Conservation (phyloP, 2,797 vertebrate genomes). For the Atherinosoma microstoma region DNA sequence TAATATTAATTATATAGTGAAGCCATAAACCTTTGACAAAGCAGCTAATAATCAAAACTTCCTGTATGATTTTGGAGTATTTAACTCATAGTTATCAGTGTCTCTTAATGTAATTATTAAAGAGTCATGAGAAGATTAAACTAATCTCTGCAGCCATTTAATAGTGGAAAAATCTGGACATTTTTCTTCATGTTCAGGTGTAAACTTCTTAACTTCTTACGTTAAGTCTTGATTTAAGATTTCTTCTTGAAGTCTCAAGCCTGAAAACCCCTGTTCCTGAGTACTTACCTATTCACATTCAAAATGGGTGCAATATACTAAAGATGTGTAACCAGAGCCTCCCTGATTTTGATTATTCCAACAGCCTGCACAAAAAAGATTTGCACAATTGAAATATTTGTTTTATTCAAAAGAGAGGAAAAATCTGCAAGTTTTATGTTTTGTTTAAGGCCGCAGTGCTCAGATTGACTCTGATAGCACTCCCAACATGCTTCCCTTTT, state of each 20-base stretch:
- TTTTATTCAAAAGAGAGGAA: not conserved
- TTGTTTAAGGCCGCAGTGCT: slow-evolving; percentile 12
- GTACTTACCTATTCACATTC: not conserved
- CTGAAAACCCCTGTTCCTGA: not conserved
- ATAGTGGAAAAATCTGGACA: too few relatives aligned
- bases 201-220: too few relatives aligned
- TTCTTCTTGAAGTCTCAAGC: not conserved
- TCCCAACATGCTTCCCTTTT: slow-evolving; percentile 15
- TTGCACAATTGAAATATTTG: not conserved
- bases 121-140: not conserved
- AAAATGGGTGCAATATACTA: not conserved
- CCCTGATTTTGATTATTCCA: too few relatives aligned
- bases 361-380: not conserved
- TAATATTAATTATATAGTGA: not conserved
- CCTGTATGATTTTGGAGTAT: not conserved
- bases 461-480: not conserved
- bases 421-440: not conserved
- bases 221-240: too few relatives aligned
- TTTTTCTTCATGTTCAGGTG: too few relatives aligned
- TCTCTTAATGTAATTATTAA: too few relatives aligned
- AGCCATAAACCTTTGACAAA: not conserved
- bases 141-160: not conserved
- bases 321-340: not conserved
- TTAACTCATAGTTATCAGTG: not conserved
- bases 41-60: not conserved